Evolutionary conservation across 2,888 invertebrate genomes (phyloP), one percentile per base, ranked within the genome.

Genomic region (Eupithecia insigniata): DNA sequence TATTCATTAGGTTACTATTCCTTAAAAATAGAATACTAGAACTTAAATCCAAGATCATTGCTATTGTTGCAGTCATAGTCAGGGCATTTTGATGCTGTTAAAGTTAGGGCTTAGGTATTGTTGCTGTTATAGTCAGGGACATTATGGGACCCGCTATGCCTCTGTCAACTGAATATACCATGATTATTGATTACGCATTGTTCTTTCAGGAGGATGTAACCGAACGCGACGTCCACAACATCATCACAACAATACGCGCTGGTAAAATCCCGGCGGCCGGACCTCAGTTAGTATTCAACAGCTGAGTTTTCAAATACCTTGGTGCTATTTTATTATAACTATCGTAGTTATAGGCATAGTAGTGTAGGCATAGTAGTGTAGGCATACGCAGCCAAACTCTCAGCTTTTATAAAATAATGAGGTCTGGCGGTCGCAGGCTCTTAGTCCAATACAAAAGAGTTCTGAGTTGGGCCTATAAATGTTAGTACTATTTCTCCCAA

Each of bases 251-350:
- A n/a, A 79, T 93, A 58, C 86, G 78, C 77, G 76, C 78, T 71
- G 92, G 92, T 18, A 77, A 81, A 0, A 91, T 93, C 74, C 92
- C 92, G 2, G 87, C 85, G 2, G 76, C 83, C 34, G 92, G 92
- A 30, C 92, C 92, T 4, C 90, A 90, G 92, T 93, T 78, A 88
- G 91, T 89, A 76, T 66, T 66, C 71, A 55, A 69, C 55, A 71
- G 61, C 36, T 67, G 61, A 43, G 51, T n/a, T 60, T 62, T 34
- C 4, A 62, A 30, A 8, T n/a, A 7, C 0, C 7, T n/a, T 8
- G n/a, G 8, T 46, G 46, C 16, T n/a, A 16, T 51, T 51, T 51
- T 22, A 10, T 22, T 22, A 10, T 51, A 51, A 22, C 22, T 51
- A 51, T 51, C 22, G 46, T 22, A 51, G 10, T 51, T 22, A n/a